Evolutionary conservation across 2,797 vertebrate genomes (phyloP).

Genomic region (Vultur gryphus): DNA sequence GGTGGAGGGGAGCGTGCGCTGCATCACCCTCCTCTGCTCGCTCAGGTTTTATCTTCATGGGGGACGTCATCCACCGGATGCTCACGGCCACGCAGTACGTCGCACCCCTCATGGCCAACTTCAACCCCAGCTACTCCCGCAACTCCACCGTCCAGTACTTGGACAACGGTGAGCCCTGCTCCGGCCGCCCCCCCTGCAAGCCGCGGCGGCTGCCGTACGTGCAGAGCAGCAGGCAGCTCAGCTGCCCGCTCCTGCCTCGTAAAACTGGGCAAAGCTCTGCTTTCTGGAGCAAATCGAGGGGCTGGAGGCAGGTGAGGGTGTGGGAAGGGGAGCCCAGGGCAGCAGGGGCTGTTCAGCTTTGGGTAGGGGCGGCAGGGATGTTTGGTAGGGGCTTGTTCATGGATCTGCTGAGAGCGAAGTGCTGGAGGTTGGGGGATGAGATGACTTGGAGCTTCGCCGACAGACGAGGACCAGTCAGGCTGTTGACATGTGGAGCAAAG

Average conservation of each 20-base stretch:
- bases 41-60: conserved; percentile 93
- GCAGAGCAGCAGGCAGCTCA: not conserved
- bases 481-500: not conserved
- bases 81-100: conserved; percentile 94
- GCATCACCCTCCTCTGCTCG: not conserved
- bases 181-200: fast-evolving
- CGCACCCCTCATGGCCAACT: conserved; percentile 97
- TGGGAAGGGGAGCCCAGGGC: not conserved
- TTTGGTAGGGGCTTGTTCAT: not conserved
- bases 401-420: fast-evolving
- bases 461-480: fast-evolving
- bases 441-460: fast-evolving
- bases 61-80: conserved; percentile 92
- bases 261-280: fast-evolving
- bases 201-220: fast-evolving
- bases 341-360: not conserved
- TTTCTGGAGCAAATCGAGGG: fast-evolving
- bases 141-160: conserved; percentile 90
- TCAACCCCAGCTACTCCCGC: conserved; percentile 91
- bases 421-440: not conserved
- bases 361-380: not conserved
- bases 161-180: conserved; percentile 84
- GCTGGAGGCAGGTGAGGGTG: not conserved
- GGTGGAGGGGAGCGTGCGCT: not conserved
- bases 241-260: not conserved